Base-by-base conservation (phyloP, 2,888 invertebrate genomes). In the Alloplasta piceator region DNA sequence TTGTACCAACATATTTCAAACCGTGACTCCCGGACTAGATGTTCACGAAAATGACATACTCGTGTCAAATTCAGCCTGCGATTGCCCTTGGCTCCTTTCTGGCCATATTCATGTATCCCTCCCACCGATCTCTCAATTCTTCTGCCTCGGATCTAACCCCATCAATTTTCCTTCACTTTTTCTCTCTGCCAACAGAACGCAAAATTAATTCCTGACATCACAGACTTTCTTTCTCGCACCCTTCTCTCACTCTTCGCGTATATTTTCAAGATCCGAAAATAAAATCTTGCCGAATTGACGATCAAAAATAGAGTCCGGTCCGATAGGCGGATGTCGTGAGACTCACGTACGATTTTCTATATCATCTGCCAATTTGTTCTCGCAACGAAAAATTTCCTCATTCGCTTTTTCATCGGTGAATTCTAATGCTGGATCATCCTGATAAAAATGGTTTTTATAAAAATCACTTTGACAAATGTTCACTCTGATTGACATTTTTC, bases 231-330 rank as follows among this genome's bases (percentile, higher is more conserved):
- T 12, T 68, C 75, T 26, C 56, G n/a, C 36, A 26, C 55, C 73
- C 48, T 48, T 14, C 48, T 14, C 46, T 56, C 36, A 46, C 43
- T 12, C 36, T 58, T 36, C 6, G 7, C 10, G 43, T 70, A 43
- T 64, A n/a, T 73, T 55, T 64, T 58, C 38, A 26, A 58, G 75
- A 80, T 87, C 89, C 89, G 86, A 89, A 90, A 90, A 90, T 90
- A 90, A 89, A 85, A 86, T 87, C 85, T 85, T 86, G 85, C 83
- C 88, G 87, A 89, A 90, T 90, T 88, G 88, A 88, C 86, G 89
- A 86, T 89, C 89, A 88, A 88, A 89, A 90, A 90, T 90, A 90
- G 89, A 90, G 89, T 79, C 70, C 77, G 81, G 73, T 78, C 76
- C 79, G 81, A 82, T 76, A 76, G 74, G 77, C 61, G 46, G 71